Base-by-base conservation (phyloP, 2,113 vertebrate genomes). In the Cairina moschata region DNA sequence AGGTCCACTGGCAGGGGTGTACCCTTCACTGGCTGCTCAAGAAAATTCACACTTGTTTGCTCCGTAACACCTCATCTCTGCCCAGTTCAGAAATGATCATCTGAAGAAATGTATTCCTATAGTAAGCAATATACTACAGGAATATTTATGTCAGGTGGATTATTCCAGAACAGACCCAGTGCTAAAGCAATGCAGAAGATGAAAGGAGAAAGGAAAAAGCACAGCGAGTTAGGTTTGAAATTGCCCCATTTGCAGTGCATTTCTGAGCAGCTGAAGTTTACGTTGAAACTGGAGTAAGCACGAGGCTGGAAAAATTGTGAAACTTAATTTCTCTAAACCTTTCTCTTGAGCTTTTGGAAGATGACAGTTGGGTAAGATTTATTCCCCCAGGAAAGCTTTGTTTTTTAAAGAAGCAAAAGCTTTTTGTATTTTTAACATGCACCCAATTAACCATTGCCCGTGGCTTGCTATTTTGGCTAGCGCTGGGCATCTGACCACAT, bases 151-250 rank as follows among this genome's bases (percentile, higher is more conserved):
- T 83, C 65, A 71, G 6, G 2, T 88, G 60, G 42, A 71, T 38
- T 93, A 83, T 94, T 92, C 80, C 86, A 52, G 28, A 88, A 90
- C 36, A 83, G 55, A 59, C 34, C 63, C 68, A 67, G 25, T 11
- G 60, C 67, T 21, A 94, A 86, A 92, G 68, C 25, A 85, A 28
- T 40, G n/a, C 44, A 75, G 55, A 46, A 78, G 79, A 88, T 3
- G 5, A 86, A 90, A 86, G 38, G 42, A 56, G 84, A 96, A 93
- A 79, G 40, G 40, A 40, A 84, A 92, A 93, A 86, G 65, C 32
- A 56, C 31, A 86, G 86, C 8, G 48, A 72, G 44, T 78, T 82
- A 26, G 34, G 86, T 72, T 44, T 93, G 65, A 88, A 92, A 88
- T 32, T 13, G 22, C 31, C 6, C 28, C 31, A 25, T 54, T 63